A percentile compares a stretch with the other conserved stretches of the same genome.
Evolutionary conservation across 2,888 invertebrate species (phyloP).

Genomic region (Patella ulyssiponensis): DNA sequence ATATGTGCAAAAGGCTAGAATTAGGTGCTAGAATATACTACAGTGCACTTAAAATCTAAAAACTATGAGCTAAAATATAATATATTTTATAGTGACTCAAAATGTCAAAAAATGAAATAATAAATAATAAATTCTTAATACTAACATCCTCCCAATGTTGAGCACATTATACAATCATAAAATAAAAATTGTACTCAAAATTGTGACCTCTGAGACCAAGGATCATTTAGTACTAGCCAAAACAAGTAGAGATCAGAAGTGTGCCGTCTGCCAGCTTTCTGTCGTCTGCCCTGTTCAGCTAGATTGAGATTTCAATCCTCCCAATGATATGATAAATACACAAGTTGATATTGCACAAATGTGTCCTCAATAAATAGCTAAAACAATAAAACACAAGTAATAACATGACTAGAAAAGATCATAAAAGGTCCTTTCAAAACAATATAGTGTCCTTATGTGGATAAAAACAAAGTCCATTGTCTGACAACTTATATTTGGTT

Average conservation of each 20-base stretch:
- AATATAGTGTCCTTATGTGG: not conserved
- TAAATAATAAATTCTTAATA: conserved; percentile 7
- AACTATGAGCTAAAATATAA: conserved; percentile 1
- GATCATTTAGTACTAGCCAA: not conserved
- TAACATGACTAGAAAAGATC: conserved; percentile 12
- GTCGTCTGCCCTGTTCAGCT: too few relatives aligned
- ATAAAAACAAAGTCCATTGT: too few relatives aligned
- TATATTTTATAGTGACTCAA: not conserved
- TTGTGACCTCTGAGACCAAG: conserved; percentile 12
- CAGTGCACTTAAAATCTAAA: conserved; percentile 8
- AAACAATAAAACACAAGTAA: conserved; percentile 8
- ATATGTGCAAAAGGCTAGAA: conserved; percentile 1
- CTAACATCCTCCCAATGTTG: conserved; percentile 11
- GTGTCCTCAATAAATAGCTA: conserved; percentile 9
- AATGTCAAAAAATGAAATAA: not conserved
- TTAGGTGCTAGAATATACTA: not conserved
- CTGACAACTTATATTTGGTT: too few relatives aligned
- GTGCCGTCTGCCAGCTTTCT: too few relatives aligned
- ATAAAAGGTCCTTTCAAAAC: not conserved
- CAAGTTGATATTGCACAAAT: conserved; percentile 9
- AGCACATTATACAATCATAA: conserved; percentile 4
- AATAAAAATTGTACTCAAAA: conserved; percentile 8
- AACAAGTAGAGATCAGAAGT: too few relatives aligned
- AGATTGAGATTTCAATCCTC: conserved; percentile 8
- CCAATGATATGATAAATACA: conserved; percentile 12